These are phyloP conservation scores for Lordiphosa clarofinis DNA, from an alignment of 1,140 invertebrate genomes.

Conservation along the genomic window DNA sequence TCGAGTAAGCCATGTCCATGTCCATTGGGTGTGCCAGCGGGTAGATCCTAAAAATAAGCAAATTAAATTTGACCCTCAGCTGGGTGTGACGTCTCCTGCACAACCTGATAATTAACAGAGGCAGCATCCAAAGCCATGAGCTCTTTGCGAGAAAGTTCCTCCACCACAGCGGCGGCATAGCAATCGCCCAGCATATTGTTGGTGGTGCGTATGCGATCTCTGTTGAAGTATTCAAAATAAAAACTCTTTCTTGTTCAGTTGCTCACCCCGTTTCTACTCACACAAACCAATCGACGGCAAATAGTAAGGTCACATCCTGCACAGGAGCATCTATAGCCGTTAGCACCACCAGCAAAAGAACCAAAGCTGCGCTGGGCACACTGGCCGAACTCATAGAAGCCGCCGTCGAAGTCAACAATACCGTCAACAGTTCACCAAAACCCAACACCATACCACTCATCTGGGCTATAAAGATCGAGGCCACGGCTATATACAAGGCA, in stretches of 20 bases:
- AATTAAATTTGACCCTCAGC: not conserved
- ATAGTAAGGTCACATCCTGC: constrained; percentile 90
- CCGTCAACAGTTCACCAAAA: constrained; percentile 88
- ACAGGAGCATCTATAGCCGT: constrained; percentile 91
- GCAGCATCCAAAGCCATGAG: constrained; percentile 86
- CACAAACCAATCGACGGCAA: constrained; percentile 95
- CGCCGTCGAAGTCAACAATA: constrained; percentile 93
- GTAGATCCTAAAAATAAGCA: constrained; percentile 45
- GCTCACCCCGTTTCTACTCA: constrained; percentile 81
- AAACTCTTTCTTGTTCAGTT: not conserved
- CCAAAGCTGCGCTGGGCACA: constrained; percentile 94
- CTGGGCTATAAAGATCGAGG: constrained; percentile 95
- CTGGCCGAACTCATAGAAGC: constrained; percentile 95
- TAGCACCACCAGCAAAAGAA: constrained; percentile 90
- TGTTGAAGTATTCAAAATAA: constrained; percentile 71
- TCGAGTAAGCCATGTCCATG: constrained; percentile 50
- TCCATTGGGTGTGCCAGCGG: constrained; percentile 70
- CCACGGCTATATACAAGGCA: constrained; percentile 92
- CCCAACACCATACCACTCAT: constrained; percentile 91
- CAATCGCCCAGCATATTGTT: constrained; percentile 94
- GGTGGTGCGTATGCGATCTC: constrained; percentile 91
- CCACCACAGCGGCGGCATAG: constrained; percentile 91
- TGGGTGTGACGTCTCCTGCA: not conserved
- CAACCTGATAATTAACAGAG: constrained; percentile 82
- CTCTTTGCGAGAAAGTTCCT: constrained; percentile 90